Evolutionary conservation across 2,888 invertebrate genomes (phyloP).

Genomic region (Halocaridina rubra): DNA sequence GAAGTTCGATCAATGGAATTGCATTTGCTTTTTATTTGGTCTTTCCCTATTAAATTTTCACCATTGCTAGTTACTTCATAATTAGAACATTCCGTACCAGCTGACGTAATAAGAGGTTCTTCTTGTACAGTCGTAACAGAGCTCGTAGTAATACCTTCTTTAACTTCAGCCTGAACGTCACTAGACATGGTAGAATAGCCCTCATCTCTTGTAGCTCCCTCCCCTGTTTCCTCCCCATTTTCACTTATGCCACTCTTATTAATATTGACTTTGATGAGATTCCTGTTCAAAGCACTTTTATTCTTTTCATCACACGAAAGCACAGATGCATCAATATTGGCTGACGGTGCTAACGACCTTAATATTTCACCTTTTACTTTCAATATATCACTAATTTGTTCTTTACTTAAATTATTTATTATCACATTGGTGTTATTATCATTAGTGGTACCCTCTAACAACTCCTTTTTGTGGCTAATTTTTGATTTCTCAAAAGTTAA

Average conservation of each 20-base stretch:
- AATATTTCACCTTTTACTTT: slow-evolving; percentile 40
- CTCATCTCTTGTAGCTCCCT: slow-evolving; percentile 81
- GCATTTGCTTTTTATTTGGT: background rate
- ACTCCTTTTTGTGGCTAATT: slow-evolving; percentile 19
- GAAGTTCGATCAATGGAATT: background rate
- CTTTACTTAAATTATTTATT: slow-evolving; percentile 21
- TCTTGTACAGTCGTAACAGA: slow-evolving; percentile 56
- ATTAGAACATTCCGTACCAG: background rate
- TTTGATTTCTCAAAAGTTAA: slow-evolving; percentile 36
- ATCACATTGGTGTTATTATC: slow-evolving; percentile 35
- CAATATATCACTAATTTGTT: slow-evolving; percentile 38
- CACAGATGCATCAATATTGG: slow-evolving; percentile 31
- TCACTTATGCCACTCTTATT: slow-evolving; percentile 65
- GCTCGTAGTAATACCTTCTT: slow-evolving; percentile 32
- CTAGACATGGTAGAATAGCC: slow-evolving; percentile 88
- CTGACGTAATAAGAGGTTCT: slow-evolving; percentile 11
- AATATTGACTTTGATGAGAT: slow-evolving; percentile 6
- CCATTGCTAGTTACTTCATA: background rate
- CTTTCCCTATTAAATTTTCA: background rate
- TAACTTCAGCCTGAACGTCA: slow-evolving; percentile 80
- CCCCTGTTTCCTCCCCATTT: slow-evolving; percentile 74
- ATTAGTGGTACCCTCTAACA: background rate
- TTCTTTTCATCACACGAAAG: slow-evolving; percentile 43
- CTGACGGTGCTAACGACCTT: slow-evolving; percentile 26
- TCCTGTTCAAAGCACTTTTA: slow-evolving; percentile 35